phyloP scores from a whole-genome alignment of 2,113 vertebrate genomes.

The Pomatorhinus ruficollis region DNA sequence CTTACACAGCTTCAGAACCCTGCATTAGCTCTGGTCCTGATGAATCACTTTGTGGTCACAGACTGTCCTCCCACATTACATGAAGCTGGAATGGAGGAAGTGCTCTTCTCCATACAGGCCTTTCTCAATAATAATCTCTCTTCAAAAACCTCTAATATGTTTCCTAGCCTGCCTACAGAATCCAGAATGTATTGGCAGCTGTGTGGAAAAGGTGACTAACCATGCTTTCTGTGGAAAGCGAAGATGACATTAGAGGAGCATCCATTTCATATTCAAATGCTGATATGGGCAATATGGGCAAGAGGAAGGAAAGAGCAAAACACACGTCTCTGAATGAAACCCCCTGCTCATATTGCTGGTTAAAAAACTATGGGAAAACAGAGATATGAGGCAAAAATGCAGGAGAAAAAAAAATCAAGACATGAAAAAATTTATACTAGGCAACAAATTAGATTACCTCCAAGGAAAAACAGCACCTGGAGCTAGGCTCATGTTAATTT shows the following conservation, averaged over 20 bases:
- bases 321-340: not conserved
- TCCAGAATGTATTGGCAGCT: not conserved
- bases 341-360: not conserved
- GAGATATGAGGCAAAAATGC: not conserved
- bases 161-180: not conserved
- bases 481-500: not conserved
- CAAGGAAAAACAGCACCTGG: not conserved
- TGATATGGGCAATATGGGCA: not conserved
- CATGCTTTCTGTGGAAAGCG: not conserved
- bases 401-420: not conserved
- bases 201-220: not conserved
- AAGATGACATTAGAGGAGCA: not conserved
- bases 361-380: not conserved
- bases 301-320: not conserved
- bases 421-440: not conserved
- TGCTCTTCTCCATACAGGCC: not conserved
- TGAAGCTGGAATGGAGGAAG: not conserved
- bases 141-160: not conserved
- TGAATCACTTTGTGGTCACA: not conserved
- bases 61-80: not conserved
- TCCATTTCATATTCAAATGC: not conserved
- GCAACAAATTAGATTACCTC: not conserved
- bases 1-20: not conserved
- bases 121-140: not conserved
- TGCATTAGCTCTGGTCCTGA: not conserved